phyloP scores from a whole-genome alignment of 1,140 invertebrate genomes.

The Amphibalanus amphitrite region DNA sequence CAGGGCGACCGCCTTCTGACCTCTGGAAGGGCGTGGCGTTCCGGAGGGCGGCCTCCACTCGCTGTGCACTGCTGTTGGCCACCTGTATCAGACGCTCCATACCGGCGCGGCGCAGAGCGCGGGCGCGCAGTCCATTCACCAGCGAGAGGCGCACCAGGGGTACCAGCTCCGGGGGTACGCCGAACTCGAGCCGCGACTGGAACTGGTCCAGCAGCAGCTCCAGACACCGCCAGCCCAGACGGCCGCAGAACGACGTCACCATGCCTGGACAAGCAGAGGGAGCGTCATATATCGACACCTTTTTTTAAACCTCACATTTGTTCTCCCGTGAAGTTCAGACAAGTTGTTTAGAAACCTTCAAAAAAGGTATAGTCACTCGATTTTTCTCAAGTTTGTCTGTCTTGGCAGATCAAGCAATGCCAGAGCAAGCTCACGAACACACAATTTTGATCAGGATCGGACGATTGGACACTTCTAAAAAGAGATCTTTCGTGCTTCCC shows the following conservation, averaged over 20 bases:
- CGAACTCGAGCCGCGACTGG: slow-evolving; percentile 83
- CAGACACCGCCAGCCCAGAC: slow-evolving; percentile 82
- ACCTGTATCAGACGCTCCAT: slow-evolving; percentile 57
- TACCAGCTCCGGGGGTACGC: slow-evolving; percentile 75
- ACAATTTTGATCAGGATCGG: no score
- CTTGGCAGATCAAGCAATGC: no score
- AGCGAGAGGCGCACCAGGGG: slow-evolving; percentile 72
- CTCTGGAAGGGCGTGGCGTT: slow-evolving; percentile 66
- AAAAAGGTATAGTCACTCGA: no score
- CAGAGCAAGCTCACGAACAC: no score
- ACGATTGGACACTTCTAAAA: no score
- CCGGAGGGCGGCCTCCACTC: slow-evolving; percentile 56
- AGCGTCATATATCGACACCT: no score
- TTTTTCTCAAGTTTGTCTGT: no score
- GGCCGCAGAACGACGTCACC: slow-evolving; percentile 78
- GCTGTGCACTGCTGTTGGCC: slow-evolving; percentile 45
- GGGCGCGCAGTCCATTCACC: slow-evolving; percentile 65
- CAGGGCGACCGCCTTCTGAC: slow-evolving; percentile 22
- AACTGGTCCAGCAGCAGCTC: slow-evolving; percentile 81
- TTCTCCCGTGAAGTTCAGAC: no score
- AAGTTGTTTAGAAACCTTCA: no score
- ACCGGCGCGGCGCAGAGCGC: slow-evolving; percentile 68
- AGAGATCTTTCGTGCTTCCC: no score
- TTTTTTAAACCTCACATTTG: no score
- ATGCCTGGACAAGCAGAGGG: slow-evolving; percentile 39